Percentiles rank a stretch among this genome's conserved stretches.
phyloP scores from a whole-genome alignment of 2,113 vertebrate genomes.

The Sinocyclocheilus anophthalmus region DNA sequence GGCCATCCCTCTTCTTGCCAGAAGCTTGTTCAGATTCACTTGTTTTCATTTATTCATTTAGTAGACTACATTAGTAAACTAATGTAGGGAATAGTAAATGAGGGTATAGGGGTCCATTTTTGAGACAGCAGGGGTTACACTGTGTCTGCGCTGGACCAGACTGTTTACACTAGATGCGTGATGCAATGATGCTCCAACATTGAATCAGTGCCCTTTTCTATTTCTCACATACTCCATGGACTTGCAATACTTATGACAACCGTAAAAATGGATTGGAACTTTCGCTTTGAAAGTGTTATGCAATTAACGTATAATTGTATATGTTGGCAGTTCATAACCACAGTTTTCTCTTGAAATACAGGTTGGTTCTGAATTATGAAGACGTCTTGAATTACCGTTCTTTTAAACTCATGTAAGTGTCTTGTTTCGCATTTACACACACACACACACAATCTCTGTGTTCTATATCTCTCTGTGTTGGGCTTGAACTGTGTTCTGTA shows the following conservation, averaged over 20 bases:
- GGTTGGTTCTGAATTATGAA: slow-evolving; percentile 76
- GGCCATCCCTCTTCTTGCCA: too few relatives aligned
- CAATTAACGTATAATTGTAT: neutral
- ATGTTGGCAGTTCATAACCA: neutral
- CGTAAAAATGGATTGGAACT: neutral
- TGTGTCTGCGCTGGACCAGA: too few relatives aligned
- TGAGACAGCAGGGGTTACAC: too few relatives aligned
- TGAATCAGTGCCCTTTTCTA: neutral
- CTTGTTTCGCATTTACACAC: neutral
- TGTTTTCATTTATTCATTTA: too few relatives aligned
- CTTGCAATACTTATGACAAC: neutral
- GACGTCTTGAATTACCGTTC: slow-evolving; percentile 63
- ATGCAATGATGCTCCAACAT: too few relatives aligned
- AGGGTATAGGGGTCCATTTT: too few relatives aligned
- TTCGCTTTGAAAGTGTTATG: neutral
- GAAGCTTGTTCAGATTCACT: too few relatives aligned
- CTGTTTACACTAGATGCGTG: too few relatives aligned
- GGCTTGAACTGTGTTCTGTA: neutral
- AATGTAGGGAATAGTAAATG: too few relatives aligned
- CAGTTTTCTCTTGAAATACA: slow-evolving; percentile 46
- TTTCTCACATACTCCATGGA: neutral
- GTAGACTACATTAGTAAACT: too few relatives aligned
- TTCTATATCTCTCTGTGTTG: neutral
- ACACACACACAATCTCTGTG: neutral
- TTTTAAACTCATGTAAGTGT: slow-evolving; percentile 77